A percentile compares a stretch with the other conserved stretches of the same genome.
Evolutionary conservation across 2,888 invertebrate genomes (phyloP).

Genomic region (Eledone cirrhosa): DNA sequence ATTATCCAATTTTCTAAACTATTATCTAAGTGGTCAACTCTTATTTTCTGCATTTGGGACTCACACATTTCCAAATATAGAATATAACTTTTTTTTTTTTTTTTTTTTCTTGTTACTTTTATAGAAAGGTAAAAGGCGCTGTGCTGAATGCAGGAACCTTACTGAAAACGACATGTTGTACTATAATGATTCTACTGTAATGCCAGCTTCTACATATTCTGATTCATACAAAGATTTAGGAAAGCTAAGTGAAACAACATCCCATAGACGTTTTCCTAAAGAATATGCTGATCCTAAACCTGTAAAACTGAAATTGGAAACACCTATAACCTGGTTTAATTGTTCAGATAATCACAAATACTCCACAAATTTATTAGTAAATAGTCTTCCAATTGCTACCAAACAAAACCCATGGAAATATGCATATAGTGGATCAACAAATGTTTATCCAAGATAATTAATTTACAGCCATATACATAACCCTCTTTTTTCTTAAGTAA

Average conservation of each 20-base stretch:
- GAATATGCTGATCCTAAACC: background rate
- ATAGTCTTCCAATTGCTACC: background rate
- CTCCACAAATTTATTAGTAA: background rate
- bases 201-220: background rate
- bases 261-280: constrained; percentile 8
- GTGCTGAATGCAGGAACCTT: background rate
- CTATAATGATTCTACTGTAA: background rate
- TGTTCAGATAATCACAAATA: background rate
- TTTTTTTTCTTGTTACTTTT: background rate
- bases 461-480: too few relatives aligned
- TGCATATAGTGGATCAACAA: background rate
- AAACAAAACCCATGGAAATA: constrained; percentile 9
- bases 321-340: background rate
- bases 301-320: background rate
- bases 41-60: too few relatives aligned
- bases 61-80: too few relatives aligned
- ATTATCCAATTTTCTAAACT: too few relatives aligned
- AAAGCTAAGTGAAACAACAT: background rate
- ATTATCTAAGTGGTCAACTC: too few relatives aligned
- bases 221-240: background rate
- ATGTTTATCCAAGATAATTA: constrained; percentile 14
- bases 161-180: background rate
- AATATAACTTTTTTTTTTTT: too few relatives aligned
- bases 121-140: background rate
- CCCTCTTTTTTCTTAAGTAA: too few relatives aligned